A percentile compares a stretch with the other conserved stretches of the same genome.
These are phyloP conservation scores for Hetaerina titia DNA, from an alignment of 2,888 invertebrate genomes.

Conservation along the genomic window DNA sequence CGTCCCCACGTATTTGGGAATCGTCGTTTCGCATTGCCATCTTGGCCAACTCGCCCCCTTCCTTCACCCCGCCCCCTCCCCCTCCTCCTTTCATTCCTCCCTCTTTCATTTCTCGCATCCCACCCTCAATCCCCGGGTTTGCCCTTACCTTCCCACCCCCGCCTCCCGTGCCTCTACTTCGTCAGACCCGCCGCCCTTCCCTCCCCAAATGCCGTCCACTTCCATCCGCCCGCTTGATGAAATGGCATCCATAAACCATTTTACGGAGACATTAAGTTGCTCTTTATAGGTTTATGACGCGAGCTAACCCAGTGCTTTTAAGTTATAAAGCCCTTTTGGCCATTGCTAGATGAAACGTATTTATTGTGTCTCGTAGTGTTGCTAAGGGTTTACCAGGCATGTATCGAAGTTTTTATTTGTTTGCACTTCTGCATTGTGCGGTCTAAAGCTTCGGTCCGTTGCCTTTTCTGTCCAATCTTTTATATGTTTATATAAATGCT, in stretches of 20 bases:
- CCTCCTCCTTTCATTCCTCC: neutral
- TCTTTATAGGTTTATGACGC: slow-evolving; percentile 69
- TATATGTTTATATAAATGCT: slow-evolving; percentile 39
- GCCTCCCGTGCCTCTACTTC: neutral
- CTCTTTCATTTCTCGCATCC: neutral
- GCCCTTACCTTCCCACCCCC: neutral
- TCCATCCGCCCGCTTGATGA: slow-evolving; percentile 56
- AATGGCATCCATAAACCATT: slow-evolving; percentile 68
- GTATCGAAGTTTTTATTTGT: slow-evolving; percentile 51
- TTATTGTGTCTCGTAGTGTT: slow-evolving; percentile 57
- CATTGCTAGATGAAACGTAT: slow-evolving; percentile 68
- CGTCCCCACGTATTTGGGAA: neutral
- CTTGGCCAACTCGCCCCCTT: slow-evolving; percentile 12
- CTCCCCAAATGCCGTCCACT: neutral
- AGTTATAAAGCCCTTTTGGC: slow-evolving; percentile 68
- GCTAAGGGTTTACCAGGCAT: slow-evolving; percentile 50
- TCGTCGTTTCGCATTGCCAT: slow-evolving; percentile 4
- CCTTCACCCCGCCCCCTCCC: neutral
- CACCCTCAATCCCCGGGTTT: neutral
- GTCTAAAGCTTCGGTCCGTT: neutral
- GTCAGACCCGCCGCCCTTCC: neutral
- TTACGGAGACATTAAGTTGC: slow-evolving; percentile 68
- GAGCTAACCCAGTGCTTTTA: slow-evolving; percentile 68
- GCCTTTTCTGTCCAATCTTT: neutral
- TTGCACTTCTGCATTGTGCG: slow-evolving; percentile 43